Conservation (phyloP, 2,888 invertebrate species). For the Folsomia candida region DNA sequence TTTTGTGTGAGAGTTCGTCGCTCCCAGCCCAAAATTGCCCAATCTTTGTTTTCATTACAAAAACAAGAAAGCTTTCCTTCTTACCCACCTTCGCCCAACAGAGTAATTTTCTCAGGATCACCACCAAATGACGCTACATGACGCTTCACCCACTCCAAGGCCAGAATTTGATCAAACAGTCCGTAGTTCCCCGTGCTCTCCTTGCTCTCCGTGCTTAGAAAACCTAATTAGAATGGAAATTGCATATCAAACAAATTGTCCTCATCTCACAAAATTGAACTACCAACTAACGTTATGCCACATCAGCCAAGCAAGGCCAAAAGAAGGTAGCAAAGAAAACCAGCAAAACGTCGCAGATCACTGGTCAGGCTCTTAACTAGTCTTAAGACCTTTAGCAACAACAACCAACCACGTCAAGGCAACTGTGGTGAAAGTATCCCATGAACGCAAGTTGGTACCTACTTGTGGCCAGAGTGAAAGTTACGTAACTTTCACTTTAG, state of each 20-base stretch:
- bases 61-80: neutral
- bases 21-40: neutral
- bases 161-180: constrained; percentile 49
- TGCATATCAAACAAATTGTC: constrained; percentile 35
- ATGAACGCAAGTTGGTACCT: too few relatives aligned
- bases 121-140: constrained; percentile 49
- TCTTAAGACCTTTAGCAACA: too few relatives aligned
- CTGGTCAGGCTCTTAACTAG: neutral
- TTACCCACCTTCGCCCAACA: constrained; percentile 41
- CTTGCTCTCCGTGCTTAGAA: constrained; percentile 47
- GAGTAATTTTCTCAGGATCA: constrained; percentile 43
- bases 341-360: neutral
- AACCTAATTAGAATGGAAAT: constrained; percentile 46
- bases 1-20: neutral
- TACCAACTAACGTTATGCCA: neutral
- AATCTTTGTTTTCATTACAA: neutral
- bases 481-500: too few relatives aligned
- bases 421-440: too few relatives aligned
- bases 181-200: constrained; percentile 50
- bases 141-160: constrained; percentile 48
- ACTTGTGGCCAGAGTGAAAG: too few relatives aligned
- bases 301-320: neutral
- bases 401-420: too few relatives aligned
- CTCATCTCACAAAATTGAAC: constrained; percentile 8
- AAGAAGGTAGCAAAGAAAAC: neutral